Conservation (phyloP, 2,888 invertebrate genomes). For the Taphrorychus bicolor region DNA sequence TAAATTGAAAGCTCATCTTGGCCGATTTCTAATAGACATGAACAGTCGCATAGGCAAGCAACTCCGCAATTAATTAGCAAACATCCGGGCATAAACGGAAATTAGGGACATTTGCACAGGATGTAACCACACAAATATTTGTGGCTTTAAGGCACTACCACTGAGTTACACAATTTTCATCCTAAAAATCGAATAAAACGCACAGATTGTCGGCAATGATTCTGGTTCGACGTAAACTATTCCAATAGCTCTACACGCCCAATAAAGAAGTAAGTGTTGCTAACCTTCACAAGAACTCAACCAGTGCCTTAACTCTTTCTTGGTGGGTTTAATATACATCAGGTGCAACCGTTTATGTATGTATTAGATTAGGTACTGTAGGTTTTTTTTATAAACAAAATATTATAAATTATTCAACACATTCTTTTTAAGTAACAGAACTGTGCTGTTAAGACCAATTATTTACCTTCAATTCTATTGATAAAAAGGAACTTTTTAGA, state of each 20-base stretch:
- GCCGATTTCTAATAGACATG: background rate
- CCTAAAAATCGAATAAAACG: conserved; percentile 9
- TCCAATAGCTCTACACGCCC: conserved; percentile 33
- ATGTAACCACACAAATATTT: background rate
- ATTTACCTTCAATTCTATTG: too few species aligned
- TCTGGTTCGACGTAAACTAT: conserved; percentile 26
- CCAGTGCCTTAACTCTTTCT: conserved; percentile 22
- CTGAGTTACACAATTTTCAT: background rate
- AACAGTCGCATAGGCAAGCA: too few species aligned
- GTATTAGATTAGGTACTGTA: too few species aligned
- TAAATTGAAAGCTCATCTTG: background rate
- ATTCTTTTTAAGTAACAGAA: too few species aligned
- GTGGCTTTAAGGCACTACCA: background rate
- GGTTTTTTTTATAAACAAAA: background rate
- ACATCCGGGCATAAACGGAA: too few species aligned
- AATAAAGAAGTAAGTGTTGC: conserved; percentile 41
- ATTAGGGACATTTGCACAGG: too few species aligned
- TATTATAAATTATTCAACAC: background rate
- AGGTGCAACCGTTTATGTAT: background rate
- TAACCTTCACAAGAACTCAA: conserved; percentile 37
- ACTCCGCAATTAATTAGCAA: too few species aligned
- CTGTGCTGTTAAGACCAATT: too few species aligned
- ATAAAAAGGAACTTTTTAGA: too few species aligned
- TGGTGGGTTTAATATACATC: conserved; percentile 3
- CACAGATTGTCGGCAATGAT: conserved; percentile 29